Percentiles rank a stretch among this genome's conserved stretches.
Conservation (phyloP, 2,888 invertebrate genomes). For the Drosophila percnosoma region DNA sequence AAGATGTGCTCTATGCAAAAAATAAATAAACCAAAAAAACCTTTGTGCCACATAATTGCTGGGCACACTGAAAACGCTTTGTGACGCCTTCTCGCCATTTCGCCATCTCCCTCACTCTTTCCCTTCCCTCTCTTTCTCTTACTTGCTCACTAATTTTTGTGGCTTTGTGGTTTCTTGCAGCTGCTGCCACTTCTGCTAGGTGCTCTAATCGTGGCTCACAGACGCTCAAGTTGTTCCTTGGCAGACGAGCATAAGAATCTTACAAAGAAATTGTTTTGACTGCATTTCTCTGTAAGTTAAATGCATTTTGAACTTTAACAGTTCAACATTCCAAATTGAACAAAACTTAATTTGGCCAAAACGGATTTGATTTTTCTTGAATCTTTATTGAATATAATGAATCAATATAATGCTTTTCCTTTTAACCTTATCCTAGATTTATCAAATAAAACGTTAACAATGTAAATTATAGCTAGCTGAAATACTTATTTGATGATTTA, state of each 20-base stretch:
- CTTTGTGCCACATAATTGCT: slow-evolving; percentile 73
- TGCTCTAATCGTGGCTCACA: slow-evolving; percentile 65
- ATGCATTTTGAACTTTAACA: background rate
- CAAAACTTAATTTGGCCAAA: background rate
- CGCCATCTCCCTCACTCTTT: background rate
- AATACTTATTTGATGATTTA: background rate
- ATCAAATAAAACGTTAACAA: background rate
- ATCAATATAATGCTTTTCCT: no score
- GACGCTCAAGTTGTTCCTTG: slow-evolving; percentile 25
- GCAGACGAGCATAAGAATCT: background rate
- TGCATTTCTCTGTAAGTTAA: slow-evolving; percentile 1
- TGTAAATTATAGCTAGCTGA: background rate
- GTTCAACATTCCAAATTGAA: background rate
- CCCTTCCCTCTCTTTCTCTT: no score
- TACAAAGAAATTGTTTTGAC: slow-evolving; percentile 5
- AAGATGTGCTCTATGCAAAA: slow-evolving; percentile 56
- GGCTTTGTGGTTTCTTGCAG: slow-evolving; percentile 35
- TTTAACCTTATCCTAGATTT: background rate
- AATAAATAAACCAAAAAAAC: slow-evolving; percentile 57
- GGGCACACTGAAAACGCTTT: slow-evolving; percentile 34
- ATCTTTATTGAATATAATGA: background rate
- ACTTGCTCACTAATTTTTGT: background rate
- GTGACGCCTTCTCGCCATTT: slow-evolving; percentile 10
- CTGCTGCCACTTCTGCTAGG: slow-evolving; percentile 43
- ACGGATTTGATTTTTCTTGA: background rate